Evolutionary conservation across 1,140 invertebrate genomes (phyloP), one percentile per base, ranked within the genome.

Genomic region (Cydia splendana): DNA sequence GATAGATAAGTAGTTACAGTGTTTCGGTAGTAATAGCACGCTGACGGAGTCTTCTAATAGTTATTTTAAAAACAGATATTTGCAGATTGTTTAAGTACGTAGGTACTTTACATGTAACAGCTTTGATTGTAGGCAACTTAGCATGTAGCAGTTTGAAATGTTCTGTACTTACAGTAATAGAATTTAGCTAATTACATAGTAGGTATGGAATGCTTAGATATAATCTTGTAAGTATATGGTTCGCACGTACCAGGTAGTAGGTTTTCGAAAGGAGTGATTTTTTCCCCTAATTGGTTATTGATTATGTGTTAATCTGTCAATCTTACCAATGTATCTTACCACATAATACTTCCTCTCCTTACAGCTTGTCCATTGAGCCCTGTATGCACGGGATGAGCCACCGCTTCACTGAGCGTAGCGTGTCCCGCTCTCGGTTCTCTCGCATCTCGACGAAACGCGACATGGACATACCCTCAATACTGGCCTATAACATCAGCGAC

Each of bases 381-480:
- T 91, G 89, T 69, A 75, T 85, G 7, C 88, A 91, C 67, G 90
- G 88, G 7, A 74, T 86, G 18, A 89, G 81, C 77, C 79, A 85
- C 74, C 87, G 89, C 5, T 83, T 81, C 80, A 88, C 89, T 12
- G 88, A 91, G 20, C 87, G 90, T 5, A 93, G 90, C 76, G 76
- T 88, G 24, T 93, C 91, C 0, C 87, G 90, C 1, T 91, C 91
- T 9, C 84, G 88, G 9, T 75, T 90, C 38, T 93, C 91, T 13
- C 77, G 91, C 48, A 83, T 89, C 15, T 91, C 90, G 7, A 91
- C 86, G 3, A 84, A 87, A 3, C 85, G 90, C 0, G 91, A 93
- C 74, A 93, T 91, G 88, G 91, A 91, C 80, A 91, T 93, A 75
- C 87, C 89, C 5, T 91, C 91, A n/a, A 91, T 93, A 76, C 79